Conservation (phyloP, 2,113 vertebrate genomes). For the Motacilla alba region DNA sequence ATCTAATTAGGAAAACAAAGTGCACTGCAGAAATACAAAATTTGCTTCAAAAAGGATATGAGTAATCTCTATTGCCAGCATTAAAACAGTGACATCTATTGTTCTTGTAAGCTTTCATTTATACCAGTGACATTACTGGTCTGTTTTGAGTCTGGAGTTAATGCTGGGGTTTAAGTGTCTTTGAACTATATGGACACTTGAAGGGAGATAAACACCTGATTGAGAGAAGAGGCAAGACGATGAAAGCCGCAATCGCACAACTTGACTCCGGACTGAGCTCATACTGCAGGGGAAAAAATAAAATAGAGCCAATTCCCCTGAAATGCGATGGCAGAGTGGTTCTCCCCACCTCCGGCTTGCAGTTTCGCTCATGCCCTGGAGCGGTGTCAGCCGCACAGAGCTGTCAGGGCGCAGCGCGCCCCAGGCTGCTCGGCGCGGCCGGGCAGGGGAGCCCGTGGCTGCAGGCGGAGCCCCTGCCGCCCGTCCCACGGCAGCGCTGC, state of each 20-base stretch:
- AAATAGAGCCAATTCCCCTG: not conserved
- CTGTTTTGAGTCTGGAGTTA: not conserved
- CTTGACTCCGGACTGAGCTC: not conserved
- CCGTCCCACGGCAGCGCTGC: not conserved
- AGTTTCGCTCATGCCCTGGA: not conserved
- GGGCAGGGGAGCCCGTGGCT: rapidly evolving
- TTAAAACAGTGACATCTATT: not conserved
- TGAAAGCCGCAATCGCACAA: not conserved
- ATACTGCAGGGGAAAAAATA: not conserved
- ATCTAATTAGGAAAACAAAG: not conserved
- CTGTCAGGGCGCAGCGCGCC: rapidly evolving
- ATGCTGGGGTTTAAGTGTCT: not conserved
- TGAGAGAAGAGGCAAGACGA: not conserved
- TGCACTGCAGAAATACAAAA: not conserved
- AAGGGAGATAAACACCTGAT: not conserved
- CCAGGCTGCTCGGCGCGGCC: not conserved
- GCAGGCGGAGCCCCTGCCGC: not conserved
- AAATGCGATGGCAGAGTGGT: not conserved
- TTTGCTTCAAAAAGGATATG: not conserved
- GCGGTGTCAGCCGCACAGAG: not conserved
- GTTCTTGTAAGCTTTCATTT: not conserved
- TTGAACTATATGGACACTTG: not conserved
- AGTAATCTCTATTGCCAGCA: not conserved
- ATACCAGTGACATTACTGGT: not conserved
- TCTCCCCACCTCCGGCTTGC: not conserved